Evolutionary conservation across 2,113 vertebrate species (phyloP).

Genomic region (Mirounga angustirostris): DNA sequence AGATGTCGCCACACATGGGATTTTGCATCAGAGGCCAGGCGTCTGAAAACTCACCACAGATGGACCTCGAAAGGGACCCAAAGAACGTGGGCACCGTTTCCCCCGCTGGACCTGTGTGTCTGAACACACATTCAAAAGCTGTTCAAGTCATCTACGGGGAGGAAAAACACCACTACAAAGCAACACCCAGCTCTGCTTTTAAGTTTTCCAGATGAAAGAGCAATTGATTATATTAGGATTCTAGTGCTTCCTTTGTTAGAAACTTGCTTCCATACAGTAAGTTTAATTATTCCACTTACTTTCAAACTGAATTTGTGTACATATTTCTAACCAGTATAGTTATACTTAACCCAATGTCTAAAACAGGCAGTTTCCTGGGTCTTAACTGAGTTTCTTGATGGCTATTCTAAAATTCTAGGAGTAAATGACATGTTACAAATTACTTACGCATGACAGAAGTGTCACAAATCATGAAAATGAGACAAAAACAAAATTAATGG

Average conservation of each 20-base stretch:
- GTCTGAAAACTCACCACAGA: conserved; percentile 87
- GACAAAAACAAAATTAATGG: not conserved
- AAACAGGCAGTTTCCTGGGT: not conserved
- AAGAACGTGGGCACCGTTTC: conserved; percentile 87
- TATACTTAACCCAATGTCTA: not conserved
- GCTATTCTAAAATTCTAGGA: not conserved
- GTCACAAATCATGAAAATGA: not conserved
- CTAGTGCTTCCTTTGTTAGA: not conserved
- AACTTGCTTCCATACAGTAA: not conserved
- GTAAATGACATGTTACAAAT: not conserved
- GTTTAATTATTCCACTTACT: not conserved
- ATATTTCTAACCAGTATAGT: not conserved
- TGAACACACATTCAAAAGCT: conserved; percentile 68
- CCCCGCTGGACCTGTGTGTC: conserved; percentile 84
- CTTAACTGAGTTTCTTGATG: not conserved
- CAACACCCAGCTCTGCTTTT: fast-evolving
- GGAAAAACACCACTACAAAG: not conserved
- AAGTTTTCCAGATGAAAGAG: not conserved
- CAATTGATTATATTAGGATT: not conserved
- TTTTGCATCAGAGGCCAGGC: conserved; percentile 90
- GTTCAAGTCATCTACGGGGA: not conserved
- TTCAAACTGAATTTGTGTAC: not conserved
- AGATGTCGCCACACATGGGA: conserved; percentile 79
- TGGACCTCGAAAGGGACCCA: conserved; percentile 85
- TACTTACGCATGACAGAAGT: not conserved